Evolutionary conservation across 2,797 vertebrate species (phyloP).

Genomic region (Esox masquinongy): DNA sequence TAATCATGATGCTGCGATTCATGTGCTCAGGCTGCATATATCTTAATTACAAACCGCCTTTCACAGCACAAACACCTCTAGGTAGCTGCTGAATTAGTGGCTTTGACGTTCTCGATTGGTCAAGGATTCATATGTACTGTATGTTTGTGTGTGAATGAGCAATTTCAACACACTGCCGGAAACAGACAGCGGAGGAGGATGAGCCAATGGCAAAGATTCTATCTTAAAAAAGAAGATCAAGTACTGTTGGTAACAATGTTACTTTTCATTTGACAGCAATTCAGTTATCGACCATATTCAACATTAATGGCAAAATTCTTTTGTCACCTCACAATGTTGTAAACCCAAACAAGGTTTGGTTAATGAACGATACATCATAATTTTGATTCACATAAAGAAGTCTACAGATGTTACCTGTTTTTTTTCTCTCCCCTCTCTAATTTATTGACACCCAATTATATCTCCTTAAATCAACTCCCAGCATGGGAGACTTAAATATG

Average conservation of each 20-base stretch:
- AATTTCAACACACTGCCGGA: constrained; percentile 34
- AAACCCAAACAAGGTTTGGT: not conserved
- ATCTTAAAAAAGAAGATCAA: not conserved
- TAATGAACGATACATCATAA: not conserved
- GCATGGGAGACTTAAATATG: too few relatives aligned
- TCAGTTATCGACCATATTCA: not conserved
- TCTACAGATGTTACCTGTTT: too few relatives aligned
- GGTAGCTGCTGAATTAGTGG: constrained; percentile 74
- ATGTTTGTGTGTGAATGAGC: constrained; percentile 70
- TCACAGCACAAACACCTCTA: constrained; percentile 71
- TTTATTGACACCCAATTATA: too few relatives aligned
- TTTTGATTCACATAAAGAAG: not conserved
- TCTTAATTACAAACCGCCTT: constrained; percentile 64
- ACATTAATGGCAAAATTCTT: not conserved
- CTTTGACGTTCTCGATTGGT: constrained; percentile 65
- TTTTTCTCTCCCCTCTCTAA: too few relatives aligned
- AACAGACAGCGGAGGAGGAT: not conserved
- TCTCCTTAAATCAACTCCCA: too few relatives aligned
- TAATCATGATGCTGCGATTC: constrained; percentile 68
- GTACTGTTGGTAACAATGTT: not conserved
- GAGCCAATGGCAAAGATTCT: not conserved
- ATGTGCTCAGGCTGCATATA: constrained; percentile 71
- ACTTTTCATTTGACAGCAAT: not conserved
- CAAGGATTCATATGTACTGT: constrained; percentile 61
- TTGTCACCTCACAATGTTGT: not conserved